Evolutionary conservation across 2,888 invertebrate species (phyloP), one percentile per base, ranked within the genome.

Genomic region (Poecilus cupreus): DNA sequence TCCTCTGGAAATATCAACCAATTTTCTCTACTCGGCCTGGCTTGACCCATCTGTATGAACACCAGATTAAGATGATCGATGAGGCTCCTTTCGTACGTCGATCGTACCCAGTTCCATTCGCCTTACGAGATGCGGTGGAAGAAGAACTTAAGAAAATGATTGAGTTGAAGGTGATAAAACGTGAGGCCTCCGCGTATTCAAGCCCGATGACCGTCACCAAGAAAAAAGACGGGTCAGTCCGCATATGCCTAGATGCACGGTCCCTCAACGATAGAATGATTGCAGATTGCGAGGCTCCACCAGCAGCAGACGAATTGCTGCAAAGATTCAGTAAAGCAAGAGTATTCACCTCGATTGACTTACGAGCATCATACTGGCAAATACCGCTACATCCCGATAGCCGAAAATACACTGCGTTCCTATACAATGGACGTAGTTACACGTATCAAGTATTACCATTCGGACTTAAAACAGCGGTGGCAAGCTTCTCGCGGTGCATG

Each of bases 161-260:
- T 5, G 64, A 83, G n/a, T n/a, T n/a, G n/a, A n/a, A n/a, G n/a
- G n/a, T n/a, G n/a, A n/a, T n/a, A n/a, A n/a, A n/a, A n/a, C n/a
- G n/a, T n/a, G 85, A 85, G 8, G 80, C 82, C 4, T 86, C 86
- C 26, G 83, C 84, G 0, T 87, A 85, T 82, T 84, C 85, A n/a
- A 87, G 86, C 57, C 87, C 87, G 0, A 68, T 87, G 16, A 84
- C 86, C 1, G 84, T 85, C 4, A 85, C 85, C 0, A 46, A 82
- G 24, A 87, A 87, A 77, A 86, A 85, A 51, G 85, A 87, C 75
- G 85, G 85, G 0, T 79, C 83, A 6, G 80, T 87, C 1, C 82
- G 87, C 3, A 83, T 87, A 20, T 86, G 87, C 81, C 77, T 87
- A 16, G 87, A 87, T 82, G 87, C 87, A 0, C 49, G 87, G 8